A percentile compares a stretch with the other conserved stretches of the same genome.
Conservation (phyloP, 2,113 vertebrate genomes). For the Psilopogon haemacephalus region DNA sequence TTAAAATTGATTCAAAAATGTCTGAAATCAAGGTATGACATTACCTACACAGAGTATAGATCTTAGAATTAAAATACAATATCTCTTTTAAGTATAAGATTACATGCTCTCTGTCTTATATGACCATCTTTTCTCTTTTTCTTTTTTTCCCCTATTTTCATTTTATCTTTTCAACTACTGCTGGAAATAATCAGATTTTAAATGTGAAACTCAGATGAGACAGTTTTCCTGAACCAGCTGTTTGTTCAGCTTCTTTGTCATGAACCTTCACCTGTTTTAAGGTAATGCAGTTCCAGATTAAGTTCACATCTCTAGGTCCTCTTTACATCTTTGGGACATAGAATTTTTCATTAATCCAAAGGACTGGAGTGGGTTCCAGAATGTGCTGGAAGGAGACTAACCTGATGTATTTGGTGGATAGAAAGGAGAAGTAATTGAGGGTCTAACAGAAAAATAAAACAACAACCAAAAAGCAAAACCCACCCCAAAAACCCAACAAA, state of each 20-base stretch:
- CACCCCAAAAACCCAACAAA: too few relatives aligned
- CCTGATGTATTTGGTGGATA: background rate
- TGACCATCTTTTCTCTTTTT: background rate
- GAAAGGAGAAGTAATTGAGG: background rate
- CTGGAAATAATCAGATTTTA: background rate
- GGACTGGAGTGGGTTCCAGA: background rate
- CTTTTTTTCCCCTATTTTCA: background rate
- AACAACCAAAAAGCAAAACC: background rate
- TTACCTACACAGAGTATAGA: background rate
- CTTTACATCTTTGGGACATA: background rate
- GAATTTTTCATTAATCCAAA: background rate
- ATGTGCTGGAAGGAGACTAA: background rate
- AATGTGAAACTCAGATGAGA: background rate
- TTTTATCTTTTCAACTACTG: background rate
- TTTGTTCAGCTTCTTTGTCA: background rate
- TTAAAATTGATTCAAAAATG: background rate
- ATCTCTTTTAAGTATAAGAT: background rate
- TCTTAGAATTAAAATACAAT: background rate
- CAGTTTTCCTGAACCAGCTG: background rate
- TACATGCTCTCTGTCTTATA: background rate
- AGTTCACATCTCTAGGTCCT: background rate
- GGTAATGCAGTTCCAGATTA: background rate
- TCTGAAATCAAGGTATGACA: background rate
- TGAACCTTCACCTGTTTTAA: background rate
- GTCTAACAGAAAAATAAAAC: background rate